Percentiles rank a stretch among this genome's conserved stretches.
These are phyloP conservation scores for Tillus elongatus DNA, from an alignment of 2,888 invertebrate genomes.

Conservation along the genomic window DNA sequence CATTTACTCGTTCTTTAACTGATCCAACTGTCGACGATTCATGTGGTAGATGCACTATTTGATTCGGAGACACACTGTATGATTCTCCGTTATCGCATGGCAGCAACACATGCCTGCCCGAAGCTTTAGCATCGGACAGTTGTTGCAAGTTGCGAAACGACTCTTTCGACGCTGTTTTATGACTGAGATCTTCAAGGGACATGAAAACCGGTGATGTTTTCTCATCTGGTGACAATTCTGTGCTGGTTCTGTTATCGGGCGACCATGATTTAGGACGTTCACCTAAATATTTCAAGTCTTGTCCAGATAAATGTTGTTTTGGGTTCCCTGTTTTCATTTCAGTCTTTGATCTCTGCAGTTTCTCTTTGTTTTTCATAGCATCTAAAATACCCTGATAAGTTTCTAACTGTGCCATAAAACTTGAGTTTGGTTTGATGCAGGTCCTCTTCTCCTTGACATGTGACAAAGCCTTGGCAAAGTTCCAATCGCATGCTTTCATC, in stretches of 20 bases:
- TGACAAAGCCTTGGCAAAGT: slow-evolving; percentile 76
- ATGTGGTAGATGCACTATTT: slow-evolving; percentile 69
- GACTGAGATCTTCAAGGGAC: slow-evolving; percentile 56
- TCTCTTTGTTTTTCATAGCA: slow-evolving; percentile 93
- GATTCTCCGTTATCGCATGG: slow-evolving; percentile 78
- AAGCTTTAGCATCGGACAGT: slow-evolving; percentile 24
- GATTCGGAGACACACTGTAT: slow-evolving; percentile 85
- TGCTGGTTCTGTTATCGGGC: slow-evolving; percentile 57
- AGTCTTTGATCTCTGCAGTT: slow-evolving; percentile 84
- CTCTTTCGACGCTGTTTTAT: slow-evolving; percentile 31
- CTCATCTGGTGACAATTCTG: slow-evolving; percentile 45
- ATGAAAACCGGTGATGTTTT: slow-evolving; percentile 51
- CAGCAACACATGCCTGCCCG: slow-evolving; percentile 68
- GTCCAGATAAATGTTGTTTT: slow-evolving; percentile 26
- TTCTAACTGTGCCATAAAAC: slow-evolving; percentile 88
- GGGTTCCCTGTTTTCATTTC: slow-evolving; percentile 49
- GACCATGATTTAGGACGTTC: slow-evolving; percentile 41
- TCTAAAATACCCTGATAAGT: slow-evolving; percentile 91
- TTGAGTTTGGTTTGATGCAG: slow-evolving; percentile 93
- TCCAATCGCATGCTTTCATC: slow-evolving; percentile 96
- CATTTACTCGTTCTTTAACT: slow-evolving; percentile 63
- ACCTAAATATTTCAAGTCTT: slow-evolving; percentile 34
- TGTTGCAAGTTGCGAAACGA: slow-evolving; percentile 21
- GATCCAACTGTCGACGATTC: slow-evolving; percentile 35
- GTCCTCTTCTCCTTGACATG: slow-evolving; percentile 85